Evolutionary conservation across 2,113 vertebrate species (phyloP).

Genomic region (Elephantulus edwardii): DNA sequence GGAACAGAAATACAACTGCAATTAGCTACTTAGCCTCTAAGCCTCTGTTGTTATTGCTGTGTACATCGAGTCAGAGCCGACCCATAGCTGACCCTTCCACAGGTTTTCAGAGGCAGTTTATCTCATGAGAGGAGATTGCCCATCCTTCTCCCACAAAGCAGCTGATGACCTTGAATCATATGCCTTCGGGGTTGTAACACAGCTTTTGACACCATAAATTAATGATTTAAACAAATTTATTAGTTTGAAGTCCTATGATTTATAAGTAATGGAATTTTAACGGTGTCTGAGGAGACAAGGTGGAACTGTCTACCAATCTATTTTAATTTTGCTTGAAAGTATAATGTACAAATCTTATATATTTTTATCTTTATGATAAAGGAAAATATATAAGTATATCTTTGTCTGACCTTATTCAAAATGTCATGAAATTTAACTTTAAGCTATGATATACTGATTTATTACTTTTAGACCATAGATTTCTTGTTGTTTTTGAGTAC

Average conservation of each 20-base stretch:
- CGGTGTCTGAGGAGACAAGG: neutral
- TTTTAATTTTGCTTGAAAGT: constrained; percentile 34
- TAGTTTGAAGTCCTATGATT: neutral
- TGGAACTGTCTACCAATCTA: neutral
- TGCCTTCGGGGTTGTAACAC: no score
- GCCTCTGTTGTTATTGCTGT: no score
- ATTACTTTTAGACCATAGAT: neutral
- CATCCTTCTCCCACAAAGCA: no score
- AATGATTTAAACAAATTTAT: constrained; percentile 1
- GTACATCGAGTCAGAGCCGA: no score
- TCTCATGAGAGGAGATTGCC: no score
- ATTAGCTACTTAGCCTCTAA: neutral
- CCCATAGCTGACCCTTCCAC: no score
- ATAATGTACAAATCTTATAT: neutral
- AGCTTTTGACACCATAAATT: no score
- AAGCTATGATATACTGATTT: neutral
- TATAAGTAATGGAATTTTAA: constrained; percentile 3
- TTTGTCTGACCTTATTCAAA: neutral
- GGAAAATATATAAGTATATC: constrained; percentile 17
- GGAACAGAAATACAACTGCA: neutral
- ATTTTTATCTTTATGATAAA: neutral
- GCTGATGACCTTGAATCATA: no score
- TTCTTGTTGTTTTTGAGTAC: no score
- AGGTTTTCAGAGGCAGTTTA: no score
- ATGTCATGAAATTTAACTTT: neutral